A percentile compares a stretch with the other conserved stretches of the same genome.
phyloP scores from a whole-genome alignment of 64 coral and sea anemone species.

The Dendrophyllia cribrosa region DNA sequence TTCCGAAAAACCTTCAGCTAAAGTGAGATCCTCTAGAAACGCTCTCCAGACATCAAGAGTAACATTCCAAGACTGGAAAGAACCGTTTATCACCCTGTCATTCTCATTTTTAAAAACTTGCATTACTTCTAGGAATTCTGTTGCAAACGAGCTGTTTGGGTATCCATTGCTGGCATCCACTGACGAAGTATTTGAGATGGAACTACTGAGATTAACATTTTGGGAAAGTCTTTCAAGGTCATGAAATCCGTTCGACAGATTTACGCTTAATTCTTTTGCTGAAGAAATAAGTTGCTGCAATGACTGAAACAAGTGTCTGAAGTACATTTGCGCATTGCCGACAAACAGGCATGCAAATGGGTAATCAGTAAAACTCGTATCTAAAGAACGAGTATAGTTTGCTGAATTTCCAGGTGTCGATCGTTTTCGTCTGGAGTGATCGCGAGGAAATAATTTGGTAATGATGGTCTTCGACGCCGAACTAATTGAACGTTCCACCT shows the following conservation, averaged over 20 bases:
- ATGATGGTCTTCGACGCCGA: neutral
- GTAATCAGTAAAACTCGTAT: neutral
- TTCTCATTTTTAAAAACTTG: neutral
- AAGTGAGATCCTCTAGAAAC: conserved; percentile 22
- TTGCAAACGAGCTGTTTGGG: neutral
- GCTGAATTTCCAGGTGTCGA: neutral
- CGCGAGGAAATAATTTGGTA: neutral
- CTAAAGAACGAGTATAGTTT: neutral
- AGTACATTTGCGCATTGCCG: neutral
- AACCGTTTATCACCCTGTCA: neutral
- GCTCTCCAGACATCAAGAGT: conserved; percentile 38
- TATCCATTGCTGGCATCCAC: neutral
- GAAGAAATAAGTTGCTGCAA: neutral
- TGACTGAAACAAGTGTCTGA: neutral
- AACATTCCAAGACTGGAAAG: conserved; percentile 50
- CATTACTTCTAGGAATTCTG: conserved; percentile 4
- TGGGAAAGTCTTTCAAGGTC: neutral
- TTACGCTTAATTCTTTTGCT: neutral
- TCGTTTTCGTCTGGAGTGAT: neutral
- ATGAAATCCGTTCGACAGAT: neutral
- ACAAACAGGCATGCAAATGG: conserved; percentile 16
- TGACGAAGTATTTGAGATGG: neutral
- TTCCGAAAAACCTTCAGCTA: neutral
- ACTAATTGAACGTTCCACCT: conserved; percentile 3
- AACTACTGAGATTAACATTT: no score